Percentiles rank a stretch among this genome's conserved stretches.
Evolutionary conservation across 2,888 invertebrate genomes (phyloP).

Genomic region (Sphaerophoria rueppellii): DNA sequence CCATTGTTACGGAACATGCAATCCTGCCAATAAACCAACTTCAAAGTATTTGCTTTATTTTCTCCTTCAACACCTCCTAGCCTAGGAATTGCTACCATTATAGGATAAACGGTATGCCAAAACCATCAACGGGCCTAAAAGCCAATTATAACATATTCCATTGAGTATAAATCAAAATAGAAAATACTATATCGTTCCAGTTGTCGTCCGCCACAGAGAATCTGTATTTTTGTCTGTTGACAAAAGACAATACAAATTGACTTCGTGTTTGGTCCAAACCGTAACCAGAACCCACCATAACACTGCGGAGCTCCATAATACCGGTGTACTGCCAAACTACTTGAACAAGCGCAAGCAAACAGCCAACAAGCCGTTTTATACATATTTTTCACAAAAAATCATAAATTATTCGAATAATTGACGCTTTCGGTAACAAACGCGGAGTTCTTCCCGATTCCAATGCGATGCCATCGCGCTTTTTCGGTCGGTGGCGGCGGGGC

Average conservation of each 20-base stretch:
- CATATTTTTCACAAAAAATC: constrained; percentile 80
- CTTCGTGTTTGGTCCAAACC: constrained; percentile 70
- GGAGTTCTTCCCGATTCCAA: constrained; percentile 67
- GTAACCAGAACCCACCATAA: constrained; percentile 35
- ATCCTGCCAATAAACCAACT: constrained; percentile 64
- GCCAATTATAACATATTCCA: constrained; percentile 72
- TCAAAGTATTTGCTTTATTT: not conserved
- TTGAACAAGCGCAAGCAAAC: constrained; percentile 47
- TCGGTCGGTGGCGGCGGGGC: constrained; percentile 13
- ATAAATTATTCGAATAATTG: constrained; percentile 81
- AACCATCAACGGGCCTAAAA: constrained; percentile 36
- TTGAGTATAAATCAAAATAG: constrained; percentile 73
- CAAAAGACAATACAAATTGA: constrained; percentile 73
- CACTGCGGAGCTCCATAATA: not conserved
- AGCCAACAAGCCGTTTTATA: constrained; percentile 68
- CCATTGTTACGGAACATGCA: constrained; percentile 62
- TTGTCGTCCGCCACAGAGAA: constrained; percentile 69
- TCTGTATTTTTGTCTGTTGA: constrained; percentile 61
- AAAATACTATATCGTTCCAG: constrained; percentile 70
- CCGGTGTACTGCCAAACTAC: constrained; percentile 11
- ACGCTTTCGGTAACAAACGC: constrained; percentile 79
- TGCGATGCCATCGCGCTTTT: constrained; percentile 44
- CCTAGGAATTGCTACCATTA: not conserved
- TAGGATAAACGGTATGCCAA: not conserved
- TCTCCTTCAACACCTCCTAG: not conserved